Percentiles rank a stretch among this genome's conserved stretches.
phyloP scores from a whole-genome alignment of 2,888 invertebrate genomes.

The Iphiclides podalirius region DNA sequence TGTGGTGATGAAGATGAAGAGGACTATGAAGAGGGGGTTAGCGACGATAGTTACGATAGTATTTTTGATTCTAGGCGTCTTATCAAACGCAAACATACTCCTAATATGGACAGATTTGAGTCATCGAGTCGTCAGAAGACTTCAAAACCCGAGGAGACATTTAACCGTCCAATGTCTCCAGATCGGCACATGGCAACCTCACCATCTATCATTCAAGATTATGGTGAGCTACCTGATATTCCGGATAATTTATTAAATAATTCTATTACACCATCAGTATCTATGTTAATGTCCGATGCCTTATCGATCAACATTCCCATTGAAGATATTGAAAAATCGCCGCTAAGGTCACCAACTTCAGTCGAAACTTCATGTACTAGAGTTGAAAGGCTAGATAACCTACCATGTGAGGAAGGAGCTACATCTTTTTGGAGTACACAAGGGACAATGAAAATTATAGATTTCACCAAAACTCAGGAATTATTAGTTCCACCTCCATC shows the following conservation, averaged over 20 bases:
- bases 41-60: slow-evolving; percentile 21
- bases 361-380: background rate
- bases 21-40: slow-evolving; percentile 18
- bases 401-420: slow-evolving; percentile 19
- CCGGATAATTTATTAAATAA: slow-evolving; percentile 2
- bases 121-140: slow-evolving; percentile 12
- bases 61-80: slow-evolving; percentile 20
- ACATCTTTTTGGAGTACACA: slow-evolving; percentile 19
- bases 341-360: background rate
- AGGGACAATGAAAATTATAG: slow-evolving; percentile 20
- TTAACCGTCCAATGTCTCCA: slow-evolving; percentile 20
- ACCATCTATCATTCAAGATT: slow-evolving; percentile 20
- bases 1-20: slow-evolving; percentile 13
- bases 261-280: slow-evolving; percentile 18
- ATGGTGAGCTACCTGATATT: slow-evolving; percentile 13
- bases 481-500: slow-evolving; percentile 3
- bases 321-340: background rate
- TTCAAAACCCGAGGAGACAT: slow-evolving; percentile 14
- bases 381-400: background rate
- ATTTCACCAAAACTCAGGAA: slow-evolving; percentile 10
- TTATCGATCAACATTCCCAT: slow-evolving; percentile 19
- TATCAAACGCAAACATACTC: background rate
- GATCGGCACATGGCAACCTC: slow-evolving; percentile 13
- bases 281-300: slow-evolving; percentile 20
- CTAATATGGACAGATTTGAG: background rate